Base-by-base conservation (phyloP, 2,113 vertebrate genomes). In the Rhizomys pruinosus region DNA sequence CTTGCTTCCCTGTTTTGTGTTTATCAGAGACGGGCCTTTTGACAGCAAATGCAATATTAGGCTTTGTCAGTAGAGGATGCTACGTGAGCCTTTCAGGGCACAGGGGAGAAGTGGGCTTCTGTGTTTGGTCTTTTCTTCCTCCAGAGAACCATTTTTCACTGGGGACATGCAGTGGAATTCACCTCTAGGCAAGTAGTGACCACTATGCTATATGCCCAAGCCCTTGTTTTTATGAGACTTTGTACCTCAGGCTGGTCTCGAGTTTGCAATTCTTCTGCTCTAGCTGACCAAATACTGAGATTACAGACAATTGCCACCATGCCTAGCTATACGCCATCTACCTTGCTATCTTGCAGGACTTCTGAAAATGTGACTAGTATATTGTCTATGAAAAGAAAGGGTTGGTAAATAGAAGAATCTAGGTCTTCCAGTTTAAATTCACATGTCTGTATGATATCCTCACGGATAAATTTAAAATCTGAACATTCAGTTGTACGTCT, bases 391-490 rank as follows among this genome's bases (percentile, higher is more conserved):
- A 92, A 69, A 57, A 29, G 3, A 16, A 4, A 15, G 61, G 20
- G 12, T 17, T 94, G 17, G 34, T 8, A 55, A 88, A 72, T 25
- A 12, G 19, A 87, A 42, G 39, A 57, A 73, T 11, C n/a, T 71
- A 25, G 72, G 32, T 76, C 16, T 11, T 76, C 5, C 2, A 34
- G 47, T 23, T 77, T 25, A 76, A 72, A 92, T 27, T 13, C 11
- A 10, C 32, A 23, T 22, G 57, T 92, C 77, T 88, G 88, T 34
- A 88, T n/a, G n/a, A n/a, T 6, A 55, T 6, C 87, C 20, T 93
- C 12, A 73, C 80, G 25, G 63, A 64, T 87, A n/a, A 93, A 52
- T 61, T 32, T 90, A 55, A 93, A 92, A 79, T 93, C 34, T 80
- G 19, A 71, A 72, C 89, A 25, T 86, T 87, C 92, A 52, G 13